Base-by-base conservation (phyloP, 2,888 invertebrate genomes). In the Agriopis aurantiaria region DNA sequence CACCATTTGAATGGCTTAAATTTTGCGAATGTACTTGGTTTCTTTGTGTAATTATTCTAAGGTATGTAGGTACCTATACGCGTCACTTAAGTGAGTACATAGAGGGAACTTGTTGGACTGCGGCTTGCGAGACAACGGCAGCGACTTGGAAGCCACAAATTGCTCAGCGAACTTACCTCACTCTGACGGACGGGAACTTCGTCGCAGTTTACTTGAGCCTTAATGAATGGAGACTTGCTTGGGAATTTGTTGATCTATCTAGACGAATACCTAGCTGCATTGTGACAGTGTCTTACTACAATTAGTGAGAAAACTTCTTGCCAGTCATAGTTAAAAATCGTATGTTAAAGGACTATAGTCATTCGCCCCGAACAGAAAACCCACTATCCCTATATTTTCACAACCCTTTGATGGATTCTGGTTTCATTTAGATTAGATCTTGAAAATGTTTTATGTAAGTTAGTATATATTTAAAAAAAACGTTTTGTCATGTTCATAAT, bases 181-280 rank as follows among this genome's bases (percentile, higher is more conserved):
- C 80, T 81, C 80, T 87, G 88, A 90, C 82, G 86, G 90, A 88
- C 86, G 81, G 75, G 69, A 83, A 87, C 87, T 88, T 86, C 77
- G 83, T 85, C 77, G 85, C 79, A 80, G 77, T 84, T 84, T 80
- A 80, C 80, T 80, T 78, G 79, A 79, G 80, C 78, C 78, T 83
- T 84, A 85, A 85, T 85, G 85, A 85, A 85, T 84, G 80, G 81
- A 72, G 68, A 69, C 74, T 72, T 62, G 45, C 56, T 60, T 45
- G 73, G 70, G 72, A 72, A 74, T 72, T 77, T 65, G 69, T 69
- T 69, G 59, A 55, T 65, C 46, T 66, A 72, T 33, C 73, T 73
- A 67, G 62, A 68, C 65, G 64, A 40, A 52, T 52, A 62, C 33
- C 68, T 51, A 14, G 52, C 40, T 48, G n/a, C 43, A 33, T 11